Evolutionary conservation across 2,797 vertebrate species (phyloP), one percentile per base, ranked within the genome.

Genomic region (Scolopax bukidnonensis): DNA sequence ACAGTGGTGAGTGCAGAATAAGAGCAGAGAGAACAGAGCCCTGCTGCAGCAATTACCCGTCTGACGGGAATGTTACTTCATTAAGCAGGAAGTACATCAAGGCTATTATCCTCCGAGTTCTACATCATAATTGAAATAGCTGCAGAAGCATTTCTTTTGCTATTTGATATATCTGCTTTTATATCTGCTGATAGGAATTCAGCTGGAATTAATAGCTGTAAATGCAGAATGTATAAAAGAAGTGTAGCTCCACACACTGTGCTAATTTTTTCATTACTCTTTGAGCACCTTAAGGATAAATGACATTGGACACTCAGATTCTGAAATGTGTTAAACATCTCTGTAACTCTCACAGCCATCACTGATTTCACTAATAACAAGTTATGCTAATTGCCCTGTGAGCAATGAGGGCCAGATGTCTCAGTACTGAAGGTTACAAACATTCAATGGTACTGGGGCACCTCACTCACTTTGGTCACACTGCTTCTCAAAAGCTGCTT

Each of bases 51-150:
- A 95, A 84, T 90, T 85, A 87, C 50, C 73, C 48, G 33, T 85
- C 84, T 92, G 88, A 93, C 74, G 90, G 68, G 75, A 76, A 84
- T 30, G 68, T 77, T 93, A 87, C 80, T 94, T 96, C 93, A 95
- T 95, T 93, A 95, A 84, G 73, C 70, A 83, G 84, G 68, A 93
- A 94, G 96, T 87, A 89, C 82, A 93, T 95, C 86, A 96, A 92
- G 75, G 76, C 88, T 92, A 92, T 95, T 90, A 86, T 94, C 63
- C n/a, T 83, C 50, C 0, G 12, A 89, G 76, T 88, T 94, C 95
- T 87, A 70, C 68, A 93, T 92, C 90, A 87, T 93, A 94, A 94
- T 25, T 95, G 71, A 91, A 93, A 90, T 87, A 92, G 74, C 75
- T 95, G 74, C 76, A 93, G 84, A 92, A 61, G 47, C 86, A 75